A percentile compares a stretch with the other conserved stretches of the same genome.
Conservation (phyloP, 2,797 vertebrate genomes). For the Tinamus major region DNA sequence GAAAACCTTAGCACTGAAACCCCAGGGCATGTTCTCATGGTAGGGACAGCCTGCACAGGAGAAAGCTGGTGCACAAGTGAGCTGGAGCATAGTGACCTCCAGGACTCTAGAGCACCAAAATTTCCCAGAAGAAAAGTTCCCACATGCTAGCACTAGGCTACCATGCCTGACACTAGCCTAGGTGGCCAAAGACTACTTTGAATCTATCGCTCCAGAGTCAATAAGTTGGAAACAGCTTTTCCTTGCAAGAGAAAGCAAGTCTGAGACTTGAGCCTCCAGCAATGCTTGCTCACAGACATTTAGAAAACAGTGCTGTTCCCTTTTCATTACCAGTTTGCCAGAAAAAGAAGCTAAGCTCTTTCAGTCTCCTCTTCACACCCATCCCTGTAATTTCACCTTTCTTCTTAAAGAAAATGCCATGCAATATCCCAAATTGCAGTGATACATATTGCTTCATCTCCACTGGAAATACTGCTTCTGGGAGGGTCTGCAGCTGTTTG, state of each 20-base stretch:
- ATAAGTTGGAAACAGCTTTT: fast-evolving
- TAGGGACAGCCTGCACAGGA: background rate
- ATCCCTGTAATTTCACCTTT: background rate
- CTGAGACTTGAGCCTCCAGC: background rate
- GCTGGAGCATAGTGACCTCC: fast-evolving
- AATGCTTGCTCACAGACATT: fast-evolving
- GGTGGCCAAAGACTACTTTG: fast-evolving
- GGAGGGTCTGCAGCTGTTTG: fast-evolving
- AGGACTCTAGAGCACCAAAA: background rate
- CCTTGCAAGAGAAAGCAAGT: background rate
- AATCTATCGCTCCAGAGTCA: background rate
- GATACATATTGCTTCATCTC: background rate
- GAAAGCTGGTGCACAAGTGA: background rate
- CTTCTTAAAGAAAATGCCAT: background rate
- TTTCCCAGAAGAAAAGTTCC: background rate
- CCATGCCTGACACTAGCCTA: background rate
- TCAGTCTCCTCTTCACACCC: background rate
- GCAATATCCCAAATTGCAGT: background rate
- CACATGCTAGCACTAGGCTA: fast-evolving
- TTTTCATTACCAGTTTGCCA: background rate
- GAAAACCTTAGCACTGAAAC: background rate
- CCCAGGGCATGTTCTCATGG: background rate
- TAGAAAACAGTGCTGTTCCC: fast-evolving
- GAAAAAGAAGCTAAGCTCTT: background rate
- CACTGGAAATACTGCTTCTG: background rate